Base-by-base conservation (phyloP, 2,113 vertebrate genomes). In the Macquaria australasica region DNA sequence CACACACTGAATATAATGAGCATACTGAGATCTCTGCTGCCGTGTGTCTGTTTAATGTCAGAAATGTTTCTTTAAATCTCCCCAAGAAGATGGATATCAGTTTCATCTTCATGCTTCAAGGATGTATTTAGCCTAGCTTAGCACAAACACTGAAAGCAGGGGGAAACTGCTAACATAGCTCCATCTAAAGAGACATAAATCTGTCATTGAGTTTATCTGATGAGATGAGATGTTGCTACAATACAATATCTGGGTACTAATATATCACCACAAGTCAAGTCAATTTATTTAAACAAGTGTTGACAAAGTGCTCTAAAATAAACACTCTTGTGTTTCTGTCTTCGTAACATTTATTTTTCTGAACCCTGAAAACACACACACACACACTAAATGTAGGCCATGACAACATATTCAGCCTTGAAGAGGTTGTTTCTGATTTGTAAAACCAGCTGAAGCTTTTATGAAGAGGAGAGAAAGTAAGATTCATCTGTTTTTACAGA, bases 331-430 rank as follows among this genome's bases (percentile, higher is more conserved):
- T 39, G 60, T 55, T 21, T 53, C 2, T 21, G 51, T 9, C 28
- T 31, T 31, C 2, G 28, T 31, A 23, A 39, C 39, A 39, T 34
- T 2, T 34, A 34, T 34, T 34, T 34, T 34, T 34, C 34, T 34
- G 34, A 34, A 34, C 28, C 28, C 28, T 31, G 28, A 31, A 31
- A 31, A 31, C 74, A 53, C 60, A 53, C 60, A 66, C 31, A 75
- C 62, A 63, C 71, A 23, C 25, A 7, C 4, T 55, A 3, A 60
- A 81, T 63, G 21, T 76, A 80, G 73, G 82, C 59, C 75, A 59
- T 71, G 55, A 9, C 53, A 53, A 75, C 53, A 41, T 8, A 62
- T 69, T 76, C 43, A 76, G 63, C 55, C 56, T 23, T 1, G 7
- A 6, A 9, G 67, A 31, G 1, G 23, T 21, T 5, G 23, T 56